Evolutionary conservation across 2,113 vertebrate species (phyloP), one percentile per base, ranked within the genome.

Genomic region (Malurus melanocephalus): DNA sequence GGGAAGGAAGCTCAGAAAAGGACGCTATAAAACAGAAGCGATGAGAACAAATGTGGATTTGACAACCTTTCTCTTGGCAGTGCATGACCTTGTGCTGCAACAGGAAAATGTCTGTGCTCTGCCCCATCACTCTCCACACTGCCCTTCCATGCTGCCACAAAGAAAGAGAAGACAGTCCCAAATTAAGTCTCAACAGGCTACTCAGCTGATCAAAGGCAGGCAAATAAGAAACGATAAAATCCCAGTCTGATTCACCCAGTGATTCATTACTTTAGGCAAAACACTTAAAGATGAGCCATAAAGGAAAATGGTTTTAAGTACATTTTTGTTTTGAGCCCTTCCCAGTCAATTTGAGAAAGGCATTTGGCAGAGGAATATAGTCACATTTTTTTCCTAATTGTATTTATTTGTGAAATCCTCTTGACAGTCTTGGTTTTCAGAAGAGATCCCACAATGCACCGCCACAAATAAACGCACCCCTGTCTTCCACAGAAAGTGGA

Each of bases 271-370:
- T 91, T 92, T 57, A 93, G 86, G 91, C 85, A 93, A 95, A 91
- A 93, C 68, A 90, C 86, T 91, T 94, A 94, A 93, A 88, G 88
- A 95, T 92, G 92, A 94, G 81, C 74, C 85, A 94, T 91, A 87
- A 95, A 93, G 89, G 61, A 93, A 95, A 93, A 95, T 69, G 56
- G 69, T 28, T 94, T 93, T 92, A 93, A 94, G 71, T 72, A 90
- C 81, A 71, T 76, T 95, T 95, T 92, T 94, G 88, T 87, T 94
- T 90, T 88, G 84, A 87, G 88, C 71, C 93, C 84, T 92, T 88
- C 84, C 87, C 88, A 94, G 92, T 62, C 78, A 93, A 90, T 92
- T 94, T 88, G 91, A 67, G 74, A 61, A 86, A 88, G 85, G 77
- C 71, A 93, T 89, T 80, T 90, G 89, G 89, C 86, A 95, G 19